Evolutionary conservation across 2,888 invertebrate species (phyloP).

Genomic region (Aromia moschata): DNA sequence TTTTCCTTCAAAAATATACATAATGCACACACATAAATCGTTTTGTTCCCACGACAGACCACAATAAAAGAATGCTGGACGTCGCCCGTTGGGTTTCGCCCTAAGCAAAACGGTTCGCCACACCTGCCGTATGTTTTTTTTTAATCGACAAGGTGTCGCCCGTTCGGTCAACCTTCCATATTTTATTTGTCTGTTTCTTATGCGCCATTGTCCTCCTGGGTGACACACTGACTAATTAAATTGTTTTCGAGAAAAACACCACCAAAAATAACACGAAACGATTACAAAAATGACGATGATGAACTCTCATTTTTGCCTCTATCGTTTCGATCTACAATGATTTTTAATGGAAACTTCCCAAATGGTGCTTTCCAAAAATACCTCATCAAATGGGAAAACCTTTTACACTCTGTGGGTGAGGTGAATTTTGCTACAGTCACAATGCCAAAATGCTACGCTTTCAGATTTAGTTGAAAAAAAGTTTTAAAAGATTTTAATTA

Average conservation of each 20-base stretch:
- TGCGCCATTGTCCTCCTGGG: slow-evolving; percentile 29
- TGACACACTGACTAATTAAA: not conserved
- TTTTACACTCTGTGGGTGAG: no score
- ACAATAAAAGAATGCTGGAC: slow-evolving; percentile 42
- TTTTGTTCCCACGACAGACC: slow-evolving; percentile 30
- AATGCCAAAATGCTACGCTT: no score
- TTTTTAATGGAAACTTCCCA: no score
- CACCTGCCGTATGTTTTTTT: slow-evolving; percentile 42
- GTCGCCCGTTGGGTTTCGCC: slow-evolving; percentile 40
- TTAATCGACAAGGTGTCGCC: slow-evolving; percentile 39
- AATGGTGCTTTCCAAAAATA: no score
- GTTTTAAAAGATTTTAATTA: no score
- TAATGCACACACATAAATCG: slow-evolving; percentile 12
- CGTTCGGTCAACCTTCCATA: slow-evolving; percentile 36
- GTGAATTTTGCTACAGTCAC: no score
- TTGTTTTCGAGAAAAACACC: not conserved
- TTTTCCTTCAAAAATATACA: not conserved
- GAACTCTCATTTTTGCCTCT: no score
- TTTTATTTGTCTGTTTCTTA: slow-evolving; percentile 37
- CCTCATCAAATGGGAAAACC: no score
- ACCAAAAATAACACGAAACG: no score
- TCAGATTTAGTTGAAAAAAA: no score
- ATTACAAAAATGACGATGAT: no score
- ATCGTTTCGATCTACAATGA: no score
- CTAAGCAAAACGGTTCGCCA: slow-evolving; percentile 43